phyloP scores from a whole-genome alignment of 2,888 invertebrate genomes.

The Cosmopolites sordidus region DNA sequence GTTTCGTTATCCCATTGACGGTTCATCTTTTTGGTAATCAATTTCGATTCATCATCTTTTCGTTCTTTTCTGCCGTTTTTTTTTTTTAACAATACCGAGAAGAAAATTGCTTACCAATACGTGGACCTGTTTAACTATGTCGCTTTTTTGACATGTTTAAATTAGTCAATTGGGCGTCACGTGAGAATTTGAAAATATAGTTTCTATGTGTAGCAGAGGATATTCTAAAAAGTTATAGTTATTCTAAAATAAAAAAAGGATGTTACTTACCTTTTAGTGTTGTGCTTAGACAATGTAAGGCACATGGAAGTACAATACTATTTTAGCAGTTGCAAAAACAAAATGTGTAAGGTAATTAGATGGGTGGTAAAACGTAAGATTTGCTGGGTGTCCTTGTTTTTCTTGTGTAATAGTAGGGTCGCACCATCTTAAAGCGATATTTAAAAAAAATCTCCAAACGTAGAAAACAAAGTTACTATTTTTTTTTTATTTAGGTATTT shows the following conservation, averaged over 20 bases:
- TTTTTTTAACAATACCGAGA: background rate
- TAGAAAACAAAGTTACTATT: background rate
- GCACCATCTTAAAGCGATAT: background rate
- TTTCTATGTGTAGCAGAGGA: constrained; percentile 2
- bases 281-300: background rate
- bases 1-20: too few relatives aligned
- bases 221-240: constrained; percentile 1
- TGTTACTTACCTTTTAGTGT: background rate
- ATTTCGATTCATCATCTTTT: too few relatives aligned
- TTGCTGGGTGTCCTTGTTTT: too few relatives aligned
- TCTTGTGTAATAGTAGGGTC: background rate
- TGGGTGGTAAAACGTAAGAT: too few relatives aligned
- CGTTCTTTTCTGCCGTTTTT: too few relatives aligned
- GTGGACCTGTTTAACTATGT: background rate
- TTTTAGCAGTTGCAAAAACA: background rate
- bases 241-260: background rate
- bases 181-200: background rate
- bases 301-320: background rate
- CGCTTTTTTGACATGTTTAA: background rate
- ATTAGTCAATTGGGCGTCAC: too few relatives aligned
- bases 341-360: background rate
- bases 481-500: background rate
- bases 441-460: background rate
- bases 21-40: too few relatives aligned
- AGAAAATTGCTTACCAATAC: background rate